Evolutionary conservation across 2,888 invertebrate genomes (phyloP).

Genomic region (Ellobium chinense): DNA sequence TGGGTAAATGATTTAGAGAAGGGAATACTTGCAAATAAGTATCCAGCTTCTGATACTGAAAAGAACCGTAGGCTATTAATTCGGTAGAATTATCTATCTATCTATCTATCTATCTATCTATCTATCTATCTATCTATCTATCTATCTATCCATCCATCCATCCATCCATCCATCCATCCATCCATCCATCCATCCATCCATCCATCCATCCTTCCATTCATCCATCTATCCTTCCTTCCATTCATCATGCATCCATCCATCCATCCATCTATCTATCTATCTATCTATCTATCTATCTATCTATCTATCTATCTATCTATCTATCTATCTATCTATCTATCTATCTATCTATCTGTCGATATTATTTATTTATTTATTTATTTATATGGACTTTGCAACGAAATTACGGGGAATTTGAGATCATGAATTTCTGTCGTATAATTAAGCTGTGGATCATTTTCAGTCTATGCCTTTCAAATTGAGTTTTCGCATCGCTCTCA

Average conservation of each 20-base stretch:
- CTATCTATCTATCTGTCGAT: background rate
- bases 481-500: too few species aligned
- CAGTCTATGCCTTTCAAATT: too few species aligned
- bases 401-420: too few species aligned
- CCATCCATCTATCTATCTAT: background rate
- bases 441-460: too few species aligned
- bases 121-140: background rate
- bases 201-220: background rate
- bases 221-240: background rate
- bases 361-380: constrained; percentile 6
- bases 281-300: background rate
- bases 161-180: background rate
- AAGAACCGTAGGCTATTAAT: too few species aligned
- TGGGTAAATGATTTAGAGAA: too few species aligned
- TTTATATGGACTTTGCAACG: too few species aligned
- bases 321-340: constrained; percentile 19
- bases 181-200: background rate
- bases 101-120: background rate
- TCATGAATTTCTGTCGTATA: too few species aligned
- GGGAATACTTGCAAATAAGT: too few species aligned
- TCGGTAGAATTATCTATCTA: too few species aligned
- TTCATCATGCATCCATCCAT: background rate
- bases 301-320: background rate
- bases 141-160: background rate
- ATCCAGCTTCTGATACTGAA: too few species aligned